A percentile compares a stretch with the other conserved stretches of the same genome.
phyloP scores from a whole-genome alignment of 1,140 invertebrate species.

The Antheraea pernyi region DNA sequence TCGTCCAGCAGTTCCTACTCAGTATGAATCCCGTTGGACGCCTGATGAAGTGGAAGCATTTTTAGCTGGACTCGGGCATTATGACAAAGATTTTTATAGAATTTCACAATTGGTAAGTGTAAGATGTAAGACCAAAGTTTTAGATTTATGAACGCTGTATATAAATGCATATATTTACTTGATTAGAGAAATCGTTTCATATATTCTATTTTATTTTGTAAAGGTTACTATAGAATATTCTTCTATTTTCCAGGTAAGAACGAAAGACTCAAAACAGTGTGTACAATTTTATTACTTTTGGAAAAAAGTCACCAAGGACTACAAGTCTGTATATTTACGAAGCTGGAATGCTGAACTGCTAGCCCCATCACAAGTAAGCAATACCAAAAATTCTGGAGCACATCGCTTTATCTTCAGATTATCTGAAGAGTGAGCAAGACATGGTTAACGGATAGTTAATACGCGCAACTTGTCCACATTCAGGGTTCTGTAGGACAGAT shows the following conservation, averaged over 20 bases:
- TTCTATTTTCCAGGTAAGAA: conserved; percentile 83
- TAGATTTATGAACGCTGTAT: too few relatives aligned
- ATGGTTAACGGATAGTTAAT: conserved; percentile 39
- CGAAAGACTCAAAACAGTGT: conserved; percentile 95
- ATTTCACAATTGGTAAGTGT: conserved; percentile 90
- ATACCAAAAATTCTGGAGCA: conserved; percentile 48
- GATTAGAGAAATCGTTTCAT: too few relatives aligned
- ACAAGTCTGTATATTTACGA: conserved; percentile 73
- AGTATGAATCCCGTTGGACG: conserved; percentile 92
- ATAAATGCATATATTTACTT: too few relatives aligned
- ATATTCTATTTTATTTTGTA: too few relatives aligned
- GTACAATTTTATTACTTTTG: conserved; percentile 99
- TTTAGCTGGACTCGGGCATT: conserved; percentile 91
- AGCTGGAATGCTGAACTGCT: conserved; percentile 61
- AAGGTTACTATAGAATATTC: background rate
- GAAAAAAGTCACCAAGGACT: conserved; percentile 97
- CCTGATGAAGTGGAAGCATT: conserved; percentile 93
- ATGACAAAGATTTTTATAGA: conserved; percentile 96
- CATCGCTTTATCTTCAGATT: conserved; percentile 66
- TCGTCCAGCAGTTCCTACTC: conserved; percentile 84
- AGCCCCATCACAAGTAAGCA: conserved; percentile 64
- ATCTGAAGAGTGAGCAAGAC: conserved; percentile 48
- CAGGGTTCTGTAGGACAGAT: conserved; percentile 63
- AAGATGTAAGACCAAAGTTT: background rate
- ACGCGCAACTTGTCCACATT: conserved; percentile 51